Conservation (phyloP, 2,113 vertebrate genomes). For the Acrocephalus arundinaceus region DNA sequence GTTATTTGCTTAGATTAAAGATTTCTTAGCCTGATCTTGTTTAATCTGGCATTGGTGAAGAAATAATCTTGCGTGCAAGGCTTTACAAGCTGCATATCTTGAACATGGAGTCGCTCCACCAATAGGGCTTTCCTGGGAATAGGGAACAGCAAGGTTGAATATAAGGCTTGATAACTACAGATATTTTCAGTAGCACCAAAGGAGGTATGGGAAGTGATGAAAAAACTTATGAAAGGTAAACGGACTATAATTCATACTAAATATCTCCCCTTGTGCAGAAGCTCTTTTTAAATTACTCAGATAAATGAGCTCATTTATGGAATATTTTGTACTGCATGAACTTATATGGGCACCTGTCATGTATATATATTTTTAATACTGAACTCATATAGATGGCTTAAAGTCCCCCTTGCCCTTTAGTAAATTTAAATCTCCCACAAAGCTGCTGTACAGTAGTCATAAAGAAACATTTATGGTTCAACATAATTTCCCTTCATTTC, state of each 20-base stretch:
- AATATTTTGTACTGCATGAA: conserved; percentile 64
- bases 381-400: conserved; percentile 57
- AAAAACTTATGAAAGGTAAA: conserved; percentile 70
- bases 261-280: conserved; percentile 62
- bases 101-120: conserved; percentile 7
- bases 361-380: conserved; percentile 68
- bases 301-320: conserved; percentile 70
- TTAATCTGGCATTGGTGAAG: background rate
- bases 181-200: conserved; percentile 61
- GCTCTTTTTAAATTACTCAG: conserved; percentile 66
- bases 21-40: background rate
- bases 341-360: conserved; percentile 70
- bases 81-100: background rate
- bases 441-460: conserved; percentile 70
- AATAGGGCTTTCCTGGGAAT: conserved; percentile 41
- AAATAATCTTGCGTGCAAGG: background rate
- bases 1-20: conserved; percentile 12
- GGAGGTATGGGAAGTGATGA: conserved; percentile 61
- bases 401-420: conserved; percentile 66
- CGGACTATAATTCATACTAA: conserved; percentile 59
- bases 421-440: conserved; percentile 71
- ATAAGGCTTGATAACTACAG: conserved; percentile 36
- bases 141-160: conserved; percentile 48
- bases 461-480: conserved; percentile 78
- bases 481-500: conserved; percentile 75